Evolutionary conservation across 2,113 vertebrate genomes (phyloP).

Genomic region (Myodes glareolus): DNA sequence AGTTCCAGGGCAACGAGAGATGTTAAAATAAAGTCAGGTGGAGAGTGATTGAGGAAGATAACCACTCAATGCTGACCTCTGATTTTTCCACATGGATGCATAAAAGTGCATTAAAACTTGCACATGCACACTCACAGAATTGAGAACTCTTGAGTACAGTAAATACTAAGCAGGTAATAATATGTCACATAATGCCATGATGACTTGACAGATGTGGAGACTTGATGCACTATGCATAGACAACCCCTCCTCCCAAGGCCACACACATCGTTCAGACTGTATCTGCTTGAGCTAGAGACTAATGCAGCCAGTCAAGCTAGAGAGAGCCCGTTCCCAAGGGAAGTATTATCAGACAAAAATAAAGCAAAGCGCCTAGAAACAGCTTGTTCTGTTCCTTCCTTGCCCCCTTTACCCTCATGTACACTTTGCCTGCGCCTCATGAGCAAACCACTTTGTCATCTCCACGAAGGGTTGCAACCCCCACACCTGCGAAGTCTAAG

Average conservation of each 20-base stretch:
- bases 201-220: background rate
- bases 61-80: background rate
- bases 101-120: background rate
- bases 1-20: background rate
- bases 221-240: background rate
- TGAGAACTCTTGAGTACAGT: background rate
- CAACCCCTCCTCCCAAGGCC: background rate
- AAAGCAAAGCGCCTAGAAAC: slow-evolving; percentile 37
- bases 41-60: background rate
- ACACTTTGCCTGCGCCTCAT: background rate
- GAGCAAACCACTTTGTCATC: background rate
- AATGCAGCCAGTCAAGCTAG: background rate
- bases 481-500: background rate
- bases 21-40: background rate
- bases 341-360: slow-evolving; percentile 32
- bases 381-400: background rate
- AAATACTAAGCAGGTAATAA: background rate
- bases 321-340: background rate
- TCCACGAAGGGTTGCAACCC: background rate
- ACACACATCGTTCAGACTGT: background rate
- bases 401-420: background rate
- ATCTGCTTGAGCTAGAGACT: background rate
- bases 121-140: background rate
- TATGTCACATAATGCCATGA: background rate
- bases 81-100: background rate